Evolutionary conservation across 1,140 invertebrate species (phyloP).

Genomic region (Ephestia elutella): DNA sequence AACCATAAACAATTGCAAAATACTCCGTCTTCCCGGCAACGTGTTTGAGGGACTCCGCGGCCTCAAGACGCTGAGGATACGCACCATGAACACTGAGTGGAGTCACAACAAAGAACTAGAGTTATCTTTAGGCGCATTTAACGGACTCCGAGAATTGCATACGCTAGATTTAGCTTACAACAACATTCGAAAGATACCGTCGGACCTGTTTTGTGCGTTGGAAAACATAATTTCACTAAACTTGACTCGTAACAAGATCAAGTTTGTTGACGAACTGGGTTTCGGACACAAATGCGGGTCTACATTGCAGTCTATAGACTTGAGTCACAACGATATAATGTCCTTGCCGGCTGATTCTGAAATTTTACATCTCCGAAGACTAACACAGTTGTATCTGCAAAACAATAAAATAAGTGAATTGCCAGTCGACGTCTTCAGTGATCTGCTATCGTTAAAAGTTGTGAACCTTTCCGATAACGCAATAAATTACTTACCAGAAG

Average conservation of each 20-base stretch:
- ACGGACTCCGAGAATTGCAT: slow-evolving; percentile 80
- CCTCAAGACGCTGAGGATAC: slow-evolving; percentile 80
- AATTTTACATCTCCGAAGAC: slow-evolving; percentile 77
- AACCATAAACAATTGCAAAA: slow-evolving; percentile 81
- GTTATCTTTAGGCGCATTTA: slow-evolving; percentile 77
- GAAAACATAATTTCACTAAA: slow-evolving; percentile 84
- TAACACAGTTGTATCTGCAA: slow-evolving; percentile 83
- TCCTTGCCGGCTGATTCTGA: slow-evolving; percentile 80
- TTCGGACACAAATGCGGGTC: slow-evolving; percentile 75
- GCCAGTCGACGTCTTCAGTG: slow-evolving; percentile 78
- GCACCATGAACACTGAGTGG: slow-evolving; percentile 82
- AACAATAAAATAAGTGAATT: slow-evolving; percentile 84
- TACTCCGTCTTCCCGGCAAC: slow-evolving; percentile 80
- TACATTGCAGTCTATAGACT: slow-evolving; percentile 80
- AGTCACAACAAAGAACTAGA: slow-evolving; percentile 77
- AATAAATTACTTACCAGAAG: slow-evolving; percentile 80
- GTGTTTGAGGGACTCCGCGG: slow-evolving; percentile 82
- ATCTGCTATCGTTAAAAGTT: slow-evolving; percentile 80
- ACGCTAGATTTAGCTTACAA: slow-evolving; percentile 83
- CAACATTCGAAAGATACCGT: slow-evolving; percentile 81
- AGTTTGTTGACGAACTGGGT: slow-evolving; percentile 80
- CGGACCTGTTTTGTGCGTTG: slow-evolving; percentile 82
- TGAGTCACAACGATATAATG: slow-evolving; percentile 83
- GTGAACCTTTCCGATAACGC: slow-evolving; percentile 87
- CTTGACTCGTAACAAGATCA: slow-evolving; percentile 83